Percentiles rank a stretch among this genome's conserved stretches.
These are phyloP conservation scores for Pan paniscus DNA, from an alignment of 2,113 vertebrate species.

Conservation along the genomic window DNA sequence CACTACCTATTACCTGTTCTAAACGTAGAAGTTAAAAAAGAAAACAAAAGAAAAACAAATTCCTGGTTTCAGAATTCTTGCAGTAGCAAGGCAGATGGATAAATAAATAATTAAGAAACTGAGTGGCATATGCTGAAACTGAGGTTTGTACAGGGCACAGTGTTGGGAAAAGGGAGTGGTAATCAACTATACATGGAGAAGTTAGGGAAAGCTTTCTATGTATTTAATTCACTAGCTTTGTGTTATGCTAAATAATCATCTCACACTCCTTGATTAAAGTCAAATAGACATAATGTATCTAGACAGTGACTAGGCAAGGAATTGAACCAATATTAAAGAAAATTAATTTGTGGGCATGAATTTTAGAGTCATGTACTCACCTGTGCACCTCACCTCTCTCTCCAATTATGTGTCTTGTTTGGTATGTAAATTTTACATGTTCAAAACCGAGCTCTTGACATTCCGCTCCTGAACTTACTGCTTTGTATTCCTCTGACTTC, in stretches of 20 bases:
- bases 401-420: neutral
- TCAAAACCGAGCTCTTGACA: neutral
- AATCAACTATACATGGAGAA: neutral
- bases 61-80: neutral
- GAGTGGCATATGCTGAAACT: neutral
- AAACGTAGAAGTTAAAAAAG: neutral
- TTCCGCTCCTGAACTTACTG: neutral
- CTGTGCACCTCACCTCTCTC: neutral
- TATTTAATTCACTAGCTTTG: neutral
- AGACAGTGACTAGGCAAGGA: neutral
- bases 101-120: neutral
- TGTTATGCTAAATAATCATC: neutral
- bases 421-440: neutral
- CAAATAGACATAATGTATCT: neutral
- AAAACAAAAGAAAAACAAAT: neutral
- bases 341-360: neutral
- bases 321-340: neutral
- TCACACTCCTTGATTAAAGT: neutral
- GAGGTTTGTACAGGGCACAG: rapidly evolving
- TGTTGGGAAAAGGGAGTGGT: neutral
- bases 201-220: neutral
- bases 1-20: neutral
- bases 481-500: neutral
- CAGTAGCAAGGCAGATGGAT: neutral
- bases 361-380: neutral